Evolutionary conservation across 23 tunicate species (phyloP), one percentile per base, ranked within the genome.

Genomic region (Oikopleura vanhoeffeni): DNA sequence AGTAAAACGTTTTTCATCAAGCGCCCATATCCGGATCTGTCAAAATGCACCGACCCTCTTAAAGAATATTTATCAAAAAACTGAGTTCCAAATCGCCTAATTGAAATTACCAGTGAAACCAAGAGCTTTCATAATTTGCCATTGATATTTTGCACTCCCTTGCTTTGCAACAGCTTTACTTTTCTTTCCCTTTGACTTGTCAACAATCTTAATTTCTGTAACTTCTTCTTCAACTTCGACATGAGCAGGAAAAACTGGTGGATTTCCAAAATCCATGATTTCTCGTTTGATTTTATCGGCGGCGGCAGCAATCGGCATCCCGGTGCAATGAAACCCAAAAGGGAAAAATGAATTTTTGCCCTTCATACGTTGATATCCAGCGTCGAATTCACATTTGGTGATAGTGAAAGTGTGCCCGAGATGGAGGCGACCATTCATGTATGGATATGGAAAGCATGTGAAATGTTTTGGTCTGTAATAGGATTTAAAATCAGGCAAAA

Each of bases 301-400:
- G 84, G 97, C 91, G 41, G 99, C 99, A 91, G 91, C 40, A 38
- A 95, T 95, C 28, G 99, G 99, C 99, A 95, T 95, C 85, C 99
- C 99, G 39, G 99, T 91, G 49, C 99, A 95, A 60, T 95, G 99
- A 87, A 95, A 87, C 24, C 88, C 91, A 85, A 95, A 95, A 67
- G 99, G 99, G 83, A 84, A 95, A 1, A 95, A 84, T 41, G 97
- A 88, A 84, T 95, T 88, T 64, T 91, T 95, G 40, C 99, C 99
- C 41, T 76, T 85, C 86, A 95, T 87, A 34, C 99, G 84, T 60
- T 95, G 84, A 77, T 86, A 95, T 1, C 99, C 99, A 87, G 91
- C 91, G 79, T 91, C 99, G 42, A 95, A 95, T 75, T 95, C 99
- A 87, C 96, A 90, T 79, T 95, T 95, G 3, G 99, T 86, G 38